Conservation (phyloP, 2,113 vertebrate genomes). For the Chunga burmeisteri region DNA sequence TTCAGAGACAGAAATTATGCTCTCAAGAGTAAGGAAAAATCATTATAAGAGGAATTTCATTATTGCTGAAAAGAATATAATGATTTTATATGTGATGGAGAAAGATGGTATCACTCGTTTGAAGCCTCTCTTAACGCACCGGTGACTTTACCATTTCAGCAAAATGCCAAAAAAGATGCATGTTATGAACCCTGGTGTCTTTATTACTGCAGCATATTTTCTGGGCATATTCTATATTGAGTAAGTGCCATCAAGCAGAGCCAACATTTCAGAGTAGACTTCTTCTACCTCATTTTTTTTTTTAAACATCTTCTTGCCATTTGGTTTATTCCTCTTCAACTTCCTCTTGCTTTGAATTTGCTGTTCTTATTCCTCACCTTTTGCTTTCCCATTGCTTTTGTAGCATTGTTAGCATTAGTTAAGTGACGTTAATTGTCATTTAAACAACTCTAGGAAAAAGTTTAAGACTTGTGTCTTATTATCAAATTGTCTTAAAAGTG, state of each 20-base stretch:
- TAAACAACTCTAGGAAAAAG: slow-evolving; percentile 18
- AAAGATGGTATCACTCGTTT: slow-evolving; percentile 26
- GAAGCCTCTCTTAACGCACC: slow-evolving; percentile 35
- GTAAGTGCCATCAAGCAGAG: slow-evolving; percentile 13
- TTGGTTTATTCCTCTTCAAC: slow-evolving; percentile 46
- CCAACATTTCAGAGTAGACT: slow-evolving; percentile 7
- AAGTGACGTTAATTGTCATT: slow-evolving; percentile 32
- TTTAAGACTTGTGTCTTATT: neutral
- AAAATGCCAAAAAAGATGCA: slow-evolving; percentile 44
- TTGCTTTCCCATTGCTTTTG: slow-evolving; percentile 44
- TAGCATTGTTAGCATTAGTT: slow-evolving; percentile 56
- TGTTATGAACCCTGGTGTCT: slow-evolving; percentile 15
- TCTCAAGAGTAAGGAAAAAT: slow-evolving; percentile 15
- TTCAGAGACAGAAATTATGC: neutral
- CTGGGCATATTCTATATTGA: neutral
- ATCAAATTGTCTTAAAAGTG: neutral
- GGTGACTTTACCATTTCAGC: slow-evolving; percentile 38
- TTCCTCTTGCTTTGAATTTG: slow-evolving; percentile 39
- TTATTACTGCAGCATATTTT: neutral
- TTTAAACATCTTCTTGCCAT: slow-evolving; percentile 8
- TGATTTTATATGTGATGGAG: neutral
- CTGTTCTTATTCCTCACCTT: slow-evolving; percentile 9
- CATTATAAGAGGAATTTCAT: slow-evolving; percentile 33
- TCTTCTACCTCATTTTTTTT: neutral
- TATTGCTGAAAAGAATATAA: slow-evolving; percentile 10